These are phyloP conservation scores for Clarias fuscus DNA, from an alignment of 2,797 vertebrate genomes.

Conservation along the genomic window DNA sequence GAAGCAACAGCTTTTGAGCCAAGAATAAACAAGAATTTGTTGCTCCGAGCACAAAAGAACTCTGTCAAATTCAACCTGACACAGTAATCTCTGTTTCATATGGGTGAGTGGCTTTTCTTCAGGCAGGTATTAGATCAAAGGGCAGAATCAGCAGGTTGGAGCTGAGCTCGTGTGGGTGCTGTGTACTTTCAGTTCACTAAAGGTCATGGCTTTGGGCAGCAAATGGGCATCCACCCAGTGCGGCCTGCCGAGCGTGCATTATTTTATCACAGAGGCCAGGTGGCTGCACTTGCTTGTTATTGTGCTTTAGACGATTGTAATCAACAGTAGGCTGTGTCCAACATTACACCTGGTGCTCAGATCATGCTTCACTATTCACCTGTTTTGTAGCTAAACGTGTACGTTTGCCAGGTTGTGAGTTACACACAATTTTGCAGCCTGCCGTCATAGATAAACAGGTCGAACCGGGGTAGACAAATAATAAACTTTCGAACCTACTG, in stretches of 20 bases:
- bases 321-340: constrained; percentile 66
- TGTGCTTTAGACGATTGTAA: constrained; percentile 56
- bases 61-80: constrained; percentile 36
- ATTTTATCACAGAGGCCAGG: constrained; percentile 65
- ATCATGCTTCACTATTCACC: constrained; percentile 54
- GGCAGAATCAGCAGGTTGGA: constrained; percentile 51
- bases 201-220: constrained; percentile 61
- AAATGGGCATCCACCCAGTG: constrained; percentile 60
- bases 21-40: constrained; percentile 23
- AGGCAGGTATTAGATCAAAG: constrained; percentile 53
- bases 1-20: not conserved
- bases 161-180: constrained; percentile 59
- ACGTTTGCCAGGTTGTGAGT: constrained; percentile 60
- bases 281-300: constrained; percentile 66
- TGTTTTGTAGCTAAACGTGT: constrained; percentile 26
- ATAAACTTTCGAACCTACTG: constrained; percentile 1
- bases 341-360: constrained; percentile 65
- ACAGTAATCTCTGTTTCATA: constrained; percentile 46
- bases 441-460: not conserved
- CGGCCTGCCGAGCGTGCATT: constrained; percentile 55
- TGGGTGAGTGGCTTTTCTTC: constrained; percentile 50
- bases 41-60: constrained; percentile 13
- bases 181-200: constrained; percentile 62
- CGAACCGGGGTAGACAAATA: not conserved
- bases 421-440: not conserved